Conservation (phyloP, 1,140 invertebrate species). For the Neodiprion pinetum region DNA sequence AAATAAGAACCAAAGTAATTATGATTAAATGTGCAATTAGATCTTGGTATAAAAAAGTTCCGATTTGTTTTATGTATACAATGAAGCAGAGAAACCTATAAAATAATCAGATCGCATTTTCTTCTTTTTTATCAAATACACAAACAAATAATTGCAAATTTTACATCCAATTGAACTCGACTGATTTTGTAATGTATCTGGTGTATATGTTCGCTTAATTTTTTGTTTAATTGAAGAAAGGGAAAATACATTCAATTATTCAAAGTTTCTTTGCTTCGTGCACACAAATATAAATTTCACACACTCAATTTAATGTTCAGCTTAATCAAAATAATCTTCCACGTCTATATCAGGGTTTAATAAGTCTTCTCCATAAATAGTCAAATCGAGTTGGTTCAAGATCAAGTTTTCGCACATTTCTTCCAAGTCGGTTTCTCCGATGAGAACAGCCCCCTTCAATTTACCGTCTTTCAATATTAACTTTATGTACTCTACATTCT, state of each 20-base stretch:
- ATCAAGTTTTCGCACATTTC: conserved; percentile 99
- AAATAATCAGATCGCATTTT: no score
- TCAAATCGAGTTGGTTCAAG: conserved; percentile 92
- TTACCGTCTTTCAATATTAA: conserved; percentile 84
- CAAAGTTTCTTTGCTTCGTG: conserved; percentile 5
- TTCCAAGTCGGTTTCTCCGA: conserved; percentile 96
- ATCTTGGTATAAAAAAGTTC: not conserved
- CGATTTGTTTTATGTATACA: no score
- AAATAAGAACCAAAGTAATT: not conserved
- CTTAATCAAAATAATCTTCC: conserved; percentile 98
- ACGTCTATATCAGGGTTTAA: conserved; percentile 96
- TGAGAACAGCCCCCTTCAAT: conserved; percentile 92
- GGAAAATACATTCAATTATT: not conserved
- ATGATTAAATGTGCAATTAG: not conserved
- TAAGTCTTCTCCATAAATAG: conserved; percentile 88
- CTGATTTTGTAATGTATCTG: no score
- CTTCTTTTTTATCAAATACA: no score
- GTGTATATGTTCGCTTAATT: no score
- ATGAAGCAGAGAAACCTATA: no score
- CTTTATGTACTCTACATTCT: conserved; percentile 89
- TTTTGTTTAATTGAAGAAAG: not conserved
- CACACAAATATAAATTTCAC: conserved; percentile 11
- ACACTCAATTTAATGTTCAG: conserved; percentile 8
- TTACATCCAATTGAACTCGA: no score
- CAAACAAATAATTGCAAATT: no score